A percentile compares a stretch with the other conserved stretches of the same genome.
Evolutionary conservation across 2,888 invertebrate species (phyloP).

Genomic region (Dryadula phaetusa): DNA sequence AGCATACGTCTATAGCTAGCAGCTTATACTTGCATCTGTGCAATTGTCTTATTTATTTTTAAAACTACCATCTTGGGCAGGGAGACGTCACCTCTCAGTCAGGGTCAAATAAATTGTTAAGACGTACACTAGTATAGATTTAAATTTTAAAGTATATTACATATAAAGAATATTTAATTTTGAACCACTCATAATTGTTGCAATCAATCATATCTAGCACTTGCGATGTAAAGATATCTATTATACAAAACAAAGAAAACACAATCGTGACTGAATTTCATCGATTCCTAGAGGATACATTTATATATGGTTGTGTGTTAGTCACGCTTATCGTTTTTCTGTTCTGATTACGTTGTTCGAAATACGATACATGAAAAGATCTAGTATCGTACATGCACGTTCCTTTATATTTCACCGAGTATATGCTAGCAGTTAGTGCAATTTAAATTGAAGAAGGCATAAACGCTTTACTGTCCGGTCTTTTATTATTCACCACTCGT

Average conservation of each 20-base stretch:
- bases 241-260: constrained; percentile 17
- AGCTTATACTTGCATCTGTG: constrained; percentile 60
- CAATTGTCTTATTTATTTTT: constrained; percentile 77
- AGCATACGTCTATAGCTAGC: constrained; percentile 50
- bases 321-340: constrained; percentile 37
- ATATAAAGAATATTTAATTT: neutral
- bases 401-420: constrained; percentile 40
- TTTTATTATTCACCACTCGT: constrained; percentile 67
- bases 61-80: constrained; percentile 55
- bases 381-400: constrained; percentile 31
- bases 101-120: constrained; percentile 48
- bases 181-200: neutral
- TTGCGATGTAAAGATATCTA: neutral
- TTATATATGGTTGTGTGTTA: constrained; percentile 37
- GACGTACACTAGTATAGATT: constrained; percentile 43
- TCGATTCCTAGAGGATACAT: constrained; percentile 44
- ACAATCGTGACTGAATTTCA: constrained; percentile 32
- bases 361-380: constrained; percentile 30
- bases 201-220: neutral
- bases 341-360: constrained; percentile 40
- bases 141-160: neutral
- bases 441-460: constrained; percentile 62
- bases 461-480: constrained; percentile 60
- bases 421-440: constrained; percentile 59
- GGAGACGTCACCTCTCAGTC: constrained; percentile 52